Evolutionary conservation across 2,797 vertebrate genomes (phyloP).

Genomic region (Zalophus californianus): DNA sequence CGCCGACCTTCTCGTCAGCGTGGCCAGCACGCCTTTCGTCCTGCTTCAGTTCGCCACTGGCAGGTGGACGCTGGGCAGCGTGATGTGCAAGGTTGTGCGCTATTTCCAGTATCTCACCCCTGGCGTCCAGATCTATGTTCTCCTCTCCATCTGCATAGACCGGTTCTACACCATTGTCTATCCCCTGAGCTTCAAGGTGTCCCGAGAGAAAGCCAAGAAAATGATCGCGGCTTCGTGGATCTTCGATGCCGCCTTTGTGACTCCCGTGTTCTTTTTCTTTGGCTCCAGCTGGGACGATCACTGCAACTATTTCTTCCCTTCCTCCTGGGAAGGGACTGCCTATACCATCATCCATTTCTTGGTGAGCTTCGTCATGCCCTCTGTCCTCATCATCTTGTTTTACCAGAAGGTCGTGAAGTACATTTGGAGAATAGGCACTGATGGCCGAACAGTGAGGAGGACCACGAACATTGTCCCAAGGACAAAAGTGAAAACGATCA

Average conservation of each 20-base stretch:
- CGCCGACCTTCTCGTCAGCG: constrained; percentile 93
- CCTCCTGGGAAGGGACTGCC: constrained; percentile 90
- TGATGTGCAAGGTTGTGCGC: constrained; percentile 91
- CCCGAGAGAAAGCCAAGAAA: constrained; percentile 96
- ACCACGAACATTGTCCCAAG: constrained; percentile 97
- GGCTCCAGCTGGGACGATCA: constrained; percentile 86
- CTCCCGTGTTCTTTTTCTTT: constrained; percentile 93
- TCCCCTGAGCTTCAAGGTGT: constrained; percentile 97
- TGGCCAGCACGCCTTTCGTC: constrained; percentile 91
- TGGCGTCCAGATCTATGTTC: constrained; percentile 94
- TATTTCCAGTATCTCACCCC: constrained; percentile 95
- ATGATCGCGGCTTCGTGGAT: constrained; percentile 96
- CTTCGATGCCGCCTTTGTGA: constrained; percentile 89
- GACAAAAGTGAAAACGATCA: constrained; percentile 98
- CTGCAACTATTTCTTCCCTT: constrained; percentile 94
- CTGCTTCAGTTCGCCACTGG: constrained; percentile 92
- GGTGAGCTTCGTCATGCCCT: constrained; percentile 92
- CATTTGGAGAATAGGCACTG: constrained; percentile 95
- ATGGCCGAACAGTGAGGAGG: constrained; percentile 93
- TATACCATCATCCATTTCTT: constrained; percentile 91
- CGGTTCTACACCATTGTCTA: constrained; percentile 96
- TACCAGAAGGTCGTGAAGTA: constrained; percentile 96
- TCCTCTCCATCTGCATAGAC: constrained; percentile 95
- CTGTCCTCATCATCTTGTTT: constrained; percentile 91
- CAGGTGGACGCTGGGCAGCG: constrained; percentile 90